Base-by-base conservation (phyloP, 1,140 invertebrate genomes). In the Arctopsyche grandis region DNA sequence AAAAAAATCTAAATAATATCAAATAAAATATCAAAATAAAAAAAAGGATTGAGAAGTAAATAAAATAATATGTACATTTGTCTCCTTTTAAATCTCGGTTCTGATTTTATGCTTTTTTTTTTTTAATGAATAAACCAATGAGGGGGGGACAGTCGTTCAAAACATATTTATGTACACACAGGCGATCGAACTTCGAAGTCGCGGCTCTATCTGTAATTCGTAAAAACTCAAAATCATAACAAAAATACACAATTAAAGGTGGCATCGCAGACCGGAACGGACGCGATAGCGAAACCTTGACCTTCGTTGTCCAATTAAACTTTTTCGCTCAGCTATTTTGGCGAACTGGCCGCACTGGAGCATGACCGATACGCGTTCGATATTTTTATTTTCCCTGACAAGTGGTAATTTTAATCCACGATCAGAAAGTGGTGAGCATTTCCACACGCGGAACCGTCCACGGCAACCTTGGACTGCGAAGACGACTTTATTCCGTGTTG, bases 401-500 rank as follows among this genome's bases (percentile, higher is more conserved):
- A 52, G 48, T 52, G 48, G 48, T 52, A n/a, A n/a, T 52, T 52
- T n/a, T 52, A 52, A 14, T 52, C 48, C 10, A 14, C 3, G 16
- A 52, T 16, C 16, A 12, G 10, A 52, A 52, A 38, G 48, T 14
- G 48, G 12, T 52, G 48, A 52, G 16, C 48, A 52, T 12, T 52
- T 52, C 48, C 48, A 52, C 48, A 52, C 12, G 4, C 12, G 10
- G 48, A 52, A 52, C 4, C 48, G 10, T 52, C 48, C 1, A 12
- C 48, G 48, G 21, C 58, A 16, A 60, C 58, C 58, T 60, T 60
- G 58, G 21, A 60, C 58, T 9, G 0, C 21, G 58, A 22, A 60
- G 58, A 60, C n/a, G 58, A 12, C 19, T 60, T 22, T 60, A 60
- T 60, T 60, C 58, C 58, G 58, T 22, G 58, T 60, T 60, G 58